Base-by-base conservation (phyloP, 2,113 vertebrate genomes). In the Raja brachyura region DNA sequence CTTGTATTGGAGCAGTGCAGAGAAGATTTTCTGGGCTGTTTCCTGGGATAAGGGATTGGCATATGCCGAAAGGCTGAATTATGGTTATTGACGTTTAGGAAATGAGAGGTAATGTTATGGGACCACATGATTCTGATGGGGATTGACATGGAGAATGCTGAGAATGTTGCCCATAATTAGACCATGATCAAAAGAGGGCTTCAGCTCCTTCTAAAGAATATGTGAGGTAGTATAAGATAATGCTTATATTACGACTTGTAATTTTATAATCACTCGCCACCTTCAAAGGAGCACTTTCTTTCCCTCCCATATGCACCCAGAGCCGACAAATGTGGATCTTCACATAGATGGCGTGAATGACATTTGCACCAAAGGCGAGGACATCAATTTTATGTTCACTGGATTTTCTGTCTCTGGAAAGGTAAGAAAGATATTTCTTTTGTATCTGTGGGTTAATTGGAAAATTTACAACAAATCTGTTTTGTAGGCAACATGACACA, bases 351-450 rank as follows among this genome's bases (percentile, higher is more conserved):
- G 98, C 2, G 95, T 99, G 93, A 99, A 93, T 79, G 99, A 99
- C 94, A 97, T 99, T 95, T 99, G 99, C 95, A 99, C 98, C 0
- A 98, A 98, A 95, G 99, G 99, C 93, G 97, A 98, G 22, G 99
- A 99, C 95, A 98, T 99, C 94, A 99, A 99, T 95, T 99, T 99
- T 90, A 96, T 99, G 79, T 99, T 99, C 94, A 99, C 98, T 0
- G 99, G 99, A 5, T 99, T 99, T 95, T 98, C 98, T 0, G 98
- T 99, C 93, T 97, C 97, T 0, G 99, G 99, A 96, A 97, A 96
- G 97, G 99, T 99, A 94, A 95, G n/a, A 31, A 93, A 22, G 56
- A 22, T 16, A 4, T 74, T 39, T 92, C 18, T 73, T 59, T 56
- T 85, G 39, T 54, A 73, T 48, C 11, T 54, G 73, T 68, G 9